A percentile compares a stretch with the other conserved stretches of the same genome.
These are phyloP conservation scores for Eupithecia exiguata DNA, from an alignment of 2,888 invertebrate species.

Conservation along the genomic window DNA sequence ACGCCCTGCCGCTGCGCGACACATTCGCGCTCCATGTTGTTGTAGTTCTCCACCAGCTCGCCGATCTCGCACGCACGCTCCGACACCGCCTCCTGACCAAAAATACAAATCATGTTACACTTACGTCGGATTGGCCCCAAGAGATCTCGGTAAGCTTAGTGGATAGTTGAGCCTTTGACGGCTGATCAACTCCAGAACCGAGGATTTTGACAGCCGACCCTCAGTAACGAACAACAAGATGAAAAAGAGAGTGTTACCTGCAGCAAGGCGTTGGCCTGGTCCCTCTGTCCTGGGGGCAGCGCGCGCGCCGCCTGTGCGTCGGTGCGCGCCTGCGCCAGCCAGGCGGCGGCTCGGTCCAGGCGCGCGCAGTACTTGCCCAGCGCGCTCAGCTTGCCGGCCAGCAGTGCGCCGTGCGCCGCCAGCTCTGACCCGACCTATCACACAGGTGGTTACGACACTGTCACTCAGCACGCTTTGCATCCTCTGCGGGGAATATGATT, in stretches of 20 bases:
- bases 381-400: conserved; percentile 82
- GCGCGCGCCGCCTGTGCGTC: conserved; percentile 24
- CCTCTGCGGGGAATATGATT: no score
- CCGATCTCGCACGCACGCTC: conserved; percentile 85
- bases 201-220: background rate
- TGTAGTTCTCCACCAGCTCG: conserved; percentile 86
- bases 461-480: no score
- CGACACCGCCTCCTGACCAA: conserved; percentile 66
- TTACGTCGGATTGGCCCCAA: background rate
- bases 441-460: background rate
- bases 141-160: background rate
- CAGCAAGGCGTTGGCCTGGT: background rate
- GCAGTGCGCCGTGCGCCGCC: conserved; percentile 81
- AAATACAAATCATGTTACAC: background rate
- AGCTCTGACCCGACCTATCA: conserved; percentile 55
- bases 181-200: background rate
- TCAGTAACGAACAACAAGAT: background rate
- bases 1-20: conserved; percentile 62
- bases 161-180: background rate
- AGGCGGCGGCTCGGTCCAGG: conserved; percentile 74
- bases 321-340: conserved; percentile 36
- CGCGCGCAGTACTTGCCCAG: conserved; percentile 82
- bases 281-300: background rate
- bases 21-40: conserved; percentile 84
- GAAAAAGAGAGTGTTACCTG: background rate